Evolutionary conservation across 2,797 vertebrate genomes (phyloP).

Genomic region (Gymnoscopelus braueri): DNA sequence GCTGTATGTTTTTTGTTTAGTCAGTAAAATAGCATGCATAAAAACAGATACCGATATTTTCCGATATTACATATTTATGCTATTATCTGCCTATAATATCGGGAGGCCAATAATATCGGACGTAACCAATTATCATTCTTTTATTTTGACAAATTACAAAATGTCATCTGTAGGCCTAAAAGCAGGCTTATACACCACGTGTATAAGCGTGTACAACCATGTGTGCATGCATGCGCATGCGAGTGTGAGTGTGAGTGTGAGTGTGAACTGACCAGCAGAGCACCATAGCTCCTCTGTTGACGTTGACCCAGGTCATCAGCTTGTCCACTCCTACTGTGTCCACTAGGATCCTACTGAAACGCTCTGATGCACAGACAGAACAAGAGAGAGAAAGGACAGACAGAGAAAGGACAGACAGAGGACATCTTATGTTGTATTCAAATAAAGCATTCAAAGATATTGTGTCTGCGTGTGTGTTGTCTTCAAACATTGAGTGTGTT

Average conservation of each 20-base stretch:
- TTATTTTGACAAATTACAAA: background rate
- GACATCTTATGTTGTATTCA: background rate
- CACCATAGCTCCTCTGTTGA: constrained; percentile 94
- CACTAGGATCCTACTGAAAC: constrained; percentile 88
- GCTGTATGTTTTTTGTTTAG: no score
- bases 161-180: background rate
- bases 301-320: constrained; percentile 87
- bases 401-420: background rate
- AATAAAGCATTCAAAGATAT: no score
- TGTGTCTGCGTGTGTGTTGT: background rate
- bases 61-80: no score
- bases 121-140: no score
- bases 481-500: background rate
- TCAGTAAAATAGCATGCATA: no score
- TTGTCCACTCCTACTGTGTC: constrained; percentile 87
- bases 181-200: background rate
- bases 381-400: background rate
- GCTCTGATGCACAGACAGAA: constrained; percentile 74
- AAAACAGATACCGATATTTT: no score
- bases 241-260: background rate
- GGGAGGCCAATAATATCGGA: no score
- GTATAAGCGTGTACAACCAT: background rate
- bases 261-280: constrained; percentile 87
- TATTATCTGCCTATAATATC: no score
- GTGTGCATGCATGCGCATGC: background rate